These are phyloP conservation scores for Catagonus wagneri DNA, from an alignment of 2,113 vertebrate species.

Conservation along the genomic window DNA sequence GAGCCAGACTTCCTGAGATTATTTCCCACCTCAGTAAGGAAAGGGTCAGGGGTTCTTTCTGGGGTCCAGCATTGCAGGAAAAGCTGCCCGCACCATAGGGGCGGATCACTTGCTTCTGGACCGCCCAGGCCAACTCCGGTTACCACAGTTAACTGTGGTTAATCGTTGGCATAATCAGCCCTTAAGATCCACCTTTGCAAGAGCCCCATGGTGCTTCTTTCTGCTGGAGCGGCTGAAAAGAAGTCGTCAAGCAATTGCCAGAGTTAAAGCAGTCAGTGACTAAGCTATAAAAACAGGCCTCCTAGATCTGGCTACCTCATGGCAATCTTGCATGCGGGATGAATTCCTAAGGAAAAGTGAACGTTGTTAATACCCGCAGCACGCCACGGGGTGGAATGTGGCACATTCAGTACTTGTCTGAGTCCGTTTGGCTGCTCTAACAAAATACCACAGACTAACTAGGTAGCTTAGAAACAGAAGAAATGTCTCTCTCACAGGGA, in stretches of 20 bases:
- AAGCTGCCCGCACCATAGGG: background rate
- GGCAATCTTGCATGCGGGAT: background rate
- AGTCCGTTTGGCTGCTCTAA: background rate
- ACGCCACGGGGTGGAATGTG: background rate
- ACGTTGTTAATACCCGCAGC: background rate
- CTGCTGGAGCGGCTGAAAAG: conserved; percentile 48
- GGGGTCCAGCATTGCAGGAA: background rate
- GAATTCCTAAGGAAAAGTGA: conserved; percentile 30
- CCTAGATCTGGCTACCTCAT: background rate
- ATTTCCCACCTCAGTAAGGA: conserved; percentile 51
- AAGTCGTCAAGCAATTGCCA: conserved; percentile 20
- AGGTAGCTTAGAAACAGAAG: background rate
- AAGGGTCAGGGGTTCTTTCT: background rate
- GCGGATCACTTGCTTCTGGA: background rate
- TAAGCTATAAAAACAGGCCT: background rate
- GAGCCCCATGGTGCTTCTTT: conserved; percentile 26
- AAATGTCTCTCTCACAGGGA: background rate
- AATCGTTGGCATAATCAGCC: background rate
- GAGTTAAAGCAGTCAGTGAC: background rate
- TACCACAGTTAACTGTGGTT: background rate
- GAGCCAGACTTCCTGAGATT: background rate
- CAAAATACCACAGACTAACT: background rate
- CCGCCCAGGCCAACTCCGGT: background rate
- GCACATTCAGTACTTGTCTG: background rate
- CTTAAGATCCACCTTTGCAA: background rate